phyloP scores from a whole-genome alignment of 2,888 invertebrate genomes.

The Ormyrus nitidulus region DNA sequence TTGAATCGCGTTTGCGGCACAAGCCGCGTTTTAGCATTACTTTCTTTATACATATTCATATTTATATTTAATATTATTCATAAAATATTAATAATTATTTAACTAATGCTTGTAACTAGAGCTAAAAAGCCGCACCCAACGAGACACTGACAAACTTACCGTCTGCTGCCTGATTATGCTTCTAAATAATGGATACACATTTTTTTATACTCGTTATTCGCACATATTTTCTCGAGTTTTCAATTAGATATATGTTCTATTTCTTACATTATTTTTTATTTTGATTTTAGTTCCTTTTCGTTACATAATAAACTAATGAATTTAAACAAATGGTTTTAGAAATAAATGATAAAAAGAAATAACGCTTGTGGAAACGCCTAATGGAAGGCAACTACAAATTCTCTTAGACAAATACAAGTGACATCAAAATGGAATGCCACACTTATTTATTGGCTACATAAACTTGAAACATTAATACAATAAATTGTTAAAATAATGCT shows the following conservation, averaged over 20 bases:
- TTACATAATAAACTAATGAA: no score
- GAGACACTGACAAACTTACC: conserved; percentile 62
- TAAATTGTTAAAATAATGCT: no score
- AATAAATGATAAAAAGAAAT: no score
- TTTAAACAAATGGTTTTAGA: no score
- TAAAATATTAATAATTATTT: conserved; percentile 54
- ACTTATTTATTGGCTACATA: no score
- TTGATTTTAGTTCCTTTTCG: neutral
- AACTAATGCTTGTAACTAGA: conserved; percentile 58
- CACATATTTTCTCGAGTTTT: neutral
- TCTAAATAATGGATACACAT: neutral
- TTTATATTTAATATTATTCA: conserved; percentile 51
- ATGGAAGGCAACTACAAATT: no score
- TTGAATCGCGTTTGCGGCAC: conserved; percentile 26
- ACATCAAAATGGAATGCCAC: no score
- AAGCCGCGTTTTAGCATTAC: conserved; percentile 44
- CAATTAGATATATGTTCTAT: neutral
- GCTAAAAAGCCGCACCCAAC: conserved; percentile 62
- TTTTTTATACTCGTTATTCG: neutral
- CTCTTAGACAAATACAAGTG: no score
- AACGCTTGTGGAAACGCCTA: no score
- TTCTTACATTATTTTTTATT: conserved; percentile 13
- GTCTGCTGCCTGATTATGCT: conserved; percentile 34
- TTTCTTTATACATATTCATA: conserved; percentile 57
- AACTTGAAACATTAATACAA: no score